Evolutionary conservation across 2,888 invertebrate genomes (phyloP), one percentile per base, ranked within the genome.

Genomic region (Yponomeuta evonymella): DNA sequence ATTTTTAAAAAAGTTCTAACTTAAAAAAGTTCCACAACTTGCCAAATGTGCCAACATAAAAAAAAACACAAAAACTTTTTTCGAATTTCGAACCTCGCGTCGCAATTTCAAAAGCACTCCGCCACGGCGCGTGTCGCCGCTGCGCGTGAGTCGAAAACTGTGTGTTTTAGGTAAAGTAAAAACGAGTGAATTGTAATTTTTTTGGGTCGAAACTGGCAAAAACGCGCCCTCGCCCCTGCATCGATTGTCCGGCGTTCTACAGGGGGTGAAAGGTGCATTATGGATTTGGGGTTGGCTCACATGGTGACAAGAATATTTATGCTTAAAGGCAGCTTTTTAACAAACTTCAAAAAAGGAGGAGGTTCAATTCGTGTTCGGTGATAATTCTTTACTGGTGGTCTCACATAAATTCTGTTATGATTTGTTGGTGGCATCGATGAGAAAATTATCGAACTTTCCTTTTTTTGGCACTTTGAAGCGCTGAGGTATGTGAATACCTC

Each of bases 121-220:
- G 51, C 15, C 12, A 2, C 72, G 81, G 81, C 88, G 79, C 89
- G 89, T 89, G 90, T 79, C 73, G 81, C 77, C 76, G 72, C 76
- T 89, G 91, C 91, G 88, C 86, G 83, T 84, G 87, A 88, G 88
- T 80, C 79, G 77, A 82, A 88, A 88, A 90, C 89, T 89, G 77
- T 77, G 78, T 86, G 88, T 91, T 92, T 91, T 90, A 86, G 79
- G 90, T 90, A 90, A 91, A 90, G 90, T 90, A 90, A 91, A 90
- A 91, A 89, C 85, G 84, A 79, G 83, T 87, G 85, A 79, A 75
- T 51, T 77, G 77, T 81, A 77, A 84, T 85, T 86, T 89, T 87
- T 58, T 89, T 91, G 87, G 86, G 83, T 58, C 81, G 85, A 86
- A 92, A 90, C 90, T 87, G 86, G 86, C 90, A 88, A 91, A 90